Evolutionary conservation across 2,797 vertebrate genomes (phyloP), one percentile per base, ranked within the genome.

Genomic region (Halcyon leucocephala): DNA sequence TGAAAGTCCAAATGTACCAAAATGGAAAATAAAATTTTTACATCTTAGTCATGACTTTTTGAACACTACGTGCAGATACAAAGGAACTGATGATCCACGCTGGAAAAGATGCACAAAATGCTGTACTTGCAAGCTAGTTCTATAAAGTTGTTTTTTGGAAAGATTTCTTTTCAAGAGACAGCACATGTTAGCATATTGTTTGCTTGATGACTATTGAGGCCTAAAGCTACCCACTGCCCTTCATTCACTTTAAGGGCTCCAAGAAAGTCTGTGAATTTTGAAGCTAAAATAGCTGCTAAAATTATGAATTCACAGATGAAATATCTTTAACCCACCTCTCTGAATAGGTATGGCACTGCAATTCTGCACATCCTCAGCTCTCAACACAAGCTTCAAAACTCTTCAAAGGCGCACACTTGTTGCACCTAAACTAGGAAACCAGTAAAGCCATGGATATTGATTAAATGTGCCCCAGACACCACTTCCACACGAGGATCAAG

Each of bases 261-360:
- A 55, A 58, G 31, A 81, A n/a, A 57, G 39, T 49, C 33, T 37
- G 18, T 46, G 22, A 60, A 39, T 71, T 78, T 49, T 14, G 51
- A 84, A 57, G 80, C 26, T 11, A 48, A 69, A 41, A 44, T 0
- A 86, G 16, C 16, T 80, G 46, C 51, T 72, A 15, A 48, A 86
- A 57, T 6, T n/a, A 17, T 25, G 42, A 16, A 15, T 42, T 76
- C 58, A 80, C 42, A 72, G 62, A 51, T 19, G 4, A 22, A n/a
- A 0, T 3, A 35, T 20, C 46, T 73, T 76, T 55, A 73, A 67
- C 16, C 18, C n/a, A 67, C 9, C 25, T 48, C n/a, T 51, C 31
- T 37, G 48, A 42, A 54, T 0, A 72, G 48, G 31, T 7, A 64
- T 0, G 0, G 19, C 35, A 37, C 33, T 52, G 25, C 33, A 86